A percentile compares a stretch with the other conserved stretches of the same genome.
Conservation (phyloP, 2,797 vertebrate genomes). For the Morus bassanus region DNA sequence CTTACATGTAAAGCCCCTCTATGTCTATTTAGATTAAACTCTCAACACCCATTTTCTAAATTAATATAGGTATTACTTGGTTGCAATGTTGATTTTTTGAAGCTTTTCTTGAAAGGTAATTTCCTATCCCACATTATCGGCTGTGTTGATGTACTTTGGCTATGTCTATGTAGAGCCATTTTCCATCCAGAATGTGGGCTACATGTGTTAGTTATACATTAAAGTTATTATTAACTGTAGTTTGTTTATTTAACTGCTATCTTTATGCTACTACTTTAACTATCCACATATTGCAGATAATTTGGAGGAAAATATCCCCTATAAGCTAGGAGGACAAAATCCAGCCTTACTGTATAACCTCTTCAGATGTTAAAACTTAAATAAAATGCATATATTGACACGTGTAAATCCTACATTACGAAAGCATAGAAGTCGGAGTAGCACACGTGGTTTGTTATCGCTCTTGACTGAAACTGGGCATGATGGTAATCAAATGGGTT, state of each 20-base stretch:
- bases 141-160: background rate
- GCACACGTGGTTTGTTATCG: rapidly evolving
- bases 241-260: background rate
- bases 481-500: rapidly evolving
- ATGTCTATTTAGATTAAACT: background rate
- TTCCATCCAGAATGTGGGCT: background rate
- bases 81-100: background rate
- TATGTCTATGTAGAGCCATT: background rate
- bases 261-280: background rate
- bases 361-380: background rate
- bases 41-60: background rate
- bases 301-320: background rate
- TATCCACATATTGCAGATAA: background rate
- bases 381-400: background rate
- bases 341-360: background rate
- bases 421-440: background rate
- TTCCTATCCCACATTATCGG: background rate
- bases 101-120: background rate
- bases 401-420: background rate
- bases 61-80: background rate
- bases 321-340: background rate
- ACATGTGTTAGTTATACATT: background rate
- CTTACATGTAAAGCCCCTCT: background rate
- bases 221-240: background rate
- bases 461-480: background rate